A percentile compares a stretch with the other conserved stretches of the same genome.
phyloP scores from a whole-genome alignment of 2,797 vertebrate species.

The Centropyge bicolor region DNA sequence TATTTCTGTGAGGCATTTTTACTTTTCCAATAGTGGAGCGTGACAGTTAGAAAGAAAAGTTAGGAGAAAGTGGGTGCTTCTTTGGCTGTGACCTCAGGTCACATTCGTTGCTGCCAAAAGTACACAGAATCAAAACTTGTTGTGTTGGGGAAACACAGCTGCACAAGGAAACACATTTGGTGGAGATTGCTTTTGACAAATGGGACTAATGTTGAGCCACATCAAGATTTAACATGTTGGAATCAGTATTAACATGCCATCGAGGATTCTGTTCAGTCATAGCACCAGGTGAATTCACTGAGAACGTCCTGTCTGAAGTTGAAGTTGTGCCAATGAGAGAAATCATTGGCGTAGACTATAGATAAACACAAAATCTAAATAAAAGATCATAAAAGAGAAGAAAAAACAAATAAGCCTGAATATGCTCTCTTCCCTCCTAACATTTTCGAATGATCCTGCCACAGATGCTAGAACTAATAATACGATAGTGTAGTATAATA shows the following conservation, averaged over 20 bases:
- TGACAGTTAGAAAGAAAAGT: slow-evolving; percentile 31
- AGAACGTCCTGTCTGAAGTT: slow-evolving; percentile 3
- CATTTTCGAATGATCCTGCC: no score
- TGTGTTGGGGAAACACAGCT: not conserved
- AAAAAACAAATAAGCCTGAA: no score
- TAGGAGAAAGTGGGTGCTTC: not conserved
- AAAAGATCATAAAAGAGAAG: no score
- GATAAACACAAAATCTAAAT: not conserved
- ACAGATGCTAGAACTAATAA: no score
- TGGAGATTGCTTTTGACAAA: not conserved
- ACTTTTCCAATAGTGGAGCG: slow-evolving; percentile 28
- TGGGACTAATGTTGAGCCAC: not conserved
- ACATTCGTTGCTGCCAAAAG: slow-evolving; percentile 18
- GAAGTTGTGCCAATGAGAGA: slow-evolving; percentile 14
- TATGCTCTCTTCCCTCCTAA: no score
- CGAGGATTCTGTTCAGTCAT: not conserved
- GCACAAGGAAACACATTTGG: not conserved
- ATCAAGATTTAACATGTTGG: not conserved
- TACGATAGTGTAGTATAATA: no score
- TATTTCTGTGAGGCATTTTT: slow-evolving; percentile 47
- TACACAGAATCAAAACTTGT: not conserved
- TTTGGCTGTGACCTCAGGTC: slow-evolving; percentile 17
- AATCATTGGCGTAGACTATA: not conserved
- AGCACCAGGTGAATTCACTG: slow-evolving; percentile 9
- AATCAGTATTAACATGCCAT: not conserved